Base-by-base conservation (phyloP, 1,140 invertebrate species). In the Globodera rostochiensis region DNA sequence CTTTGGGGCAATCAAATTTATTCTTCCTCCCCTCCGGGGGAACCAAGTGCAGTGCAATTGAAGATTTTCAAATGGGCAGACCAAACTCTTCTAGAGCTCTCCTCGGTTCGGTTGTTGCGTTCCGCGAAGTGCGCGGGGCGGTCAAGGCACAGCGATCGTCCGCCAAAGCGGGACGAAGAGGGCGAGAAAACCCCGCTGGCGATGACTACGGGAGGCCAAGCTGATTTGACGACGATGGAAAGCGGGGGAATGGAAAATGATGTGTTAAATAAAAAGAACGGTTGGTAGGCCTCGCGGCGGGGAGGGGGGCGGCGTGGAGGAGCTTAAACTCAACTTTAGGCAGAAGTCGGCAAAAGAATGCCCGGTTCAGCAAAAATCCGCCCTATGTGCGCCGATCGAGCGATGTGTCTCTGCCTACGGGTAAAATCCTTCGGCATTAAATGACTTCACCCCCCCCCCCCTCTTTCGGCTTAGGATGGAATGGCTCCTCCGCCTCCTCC, bases 401-500 rank as follows among this genome's bases (percentile, higher is more conserved):
- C 36, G 69, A 71, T 21, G 9, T 71, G 69, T 71, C 69, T 4
- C 25, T 71, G n/a, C 69, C 69, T 6, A 66, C 50, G 57, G 49
- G 80, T 73, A 47, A 67, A 25, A 45, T 45, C 21, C 49, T 64
- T 82, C 46, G 45, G 80, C 73, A 53, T 66, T 64, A 57, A 83
- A 64, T 70, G 36, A 47, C 0, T n/a, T 73, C 19, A 19, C n/a
- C 66, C 49, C 45, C 19, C 69, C 66, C 46, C 36, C 77, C 25
- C 53, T n/a, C 19, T 69, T 70, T 50, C 78, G 57, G 47, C 70
- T 21, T 45, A 80, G 79, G 57, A n/a, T 69, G 36, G 80, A 81
- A 81, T n/a, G 74, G 69, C 50, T 81, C 36, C 47, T 60, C 60
- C 47, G 80, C 77, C 47, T 45, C 49, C 67, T 81, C 79, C 15